Base-by-base conservation (phyloP, 2,113 vertebrate genomes). In the Megaceryle torquata region DNA sequence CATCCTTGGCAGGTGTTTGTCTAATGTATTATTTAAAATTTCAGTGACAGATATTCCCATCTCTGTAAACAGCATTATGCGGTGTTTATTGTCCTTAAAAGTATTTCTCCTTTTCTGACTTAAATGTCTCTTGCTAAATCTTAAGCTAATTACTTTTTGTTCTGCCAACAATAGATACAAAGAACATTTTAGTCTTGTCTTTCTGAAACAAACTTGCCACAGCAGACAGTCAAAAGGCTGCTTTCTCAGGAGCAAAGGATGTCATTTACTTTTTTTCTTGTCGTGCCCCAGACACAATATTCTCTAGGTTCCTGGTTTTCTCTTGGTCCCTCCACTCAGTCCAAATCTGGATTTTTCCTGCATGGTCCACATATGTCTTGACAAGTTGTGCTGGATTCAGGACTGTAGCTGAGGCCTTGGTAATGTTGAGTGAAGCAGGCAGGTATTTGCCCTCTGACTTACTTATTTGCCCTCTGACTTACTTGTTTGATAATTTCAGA, bases 21-120 rank as follows among this genome's bases (percentile, higher is more conserved):
- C 61, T 93, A 84, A 89, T 89, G 33, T 43, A 93, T 95, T 95
- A 89, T 93, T 96, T 84, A 92, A 78, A 82, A 65, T 84, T 79
- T 89, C 81, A 61, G 1, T 44, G 53, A n/a, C 65, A 89, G 77
- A 93, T 65, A 79, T 92, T 82, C 61, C 25, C 33, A 39, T 48
- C 39, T 91, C 86, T 80, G 78, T 89, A 91, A 96, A 86, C 29
- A 95, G 28, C 24, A 48, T 87, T 64, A 31, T 93, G 87, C 53
- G 22, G 26, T 68, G 63, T 87, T 91, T 91, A 46, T 86, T 79
- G 39, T 82, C 43, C 39, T 92, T 90, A 74, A 77, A 78, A 90
- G 6, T 51, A 54, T 77, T 91, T 91, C 56, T 93, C 24, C 48
- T 86, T 92, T 95, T 86, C 69, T 68, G 19, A 68, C 31, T 92